A percentile compares a stretch with the other conserved stretches of the same genome.
Evolutionary conservation across 2,888 invertebrate species (phyloP).

Genomic region (Dendrolimus houi): DNA sequence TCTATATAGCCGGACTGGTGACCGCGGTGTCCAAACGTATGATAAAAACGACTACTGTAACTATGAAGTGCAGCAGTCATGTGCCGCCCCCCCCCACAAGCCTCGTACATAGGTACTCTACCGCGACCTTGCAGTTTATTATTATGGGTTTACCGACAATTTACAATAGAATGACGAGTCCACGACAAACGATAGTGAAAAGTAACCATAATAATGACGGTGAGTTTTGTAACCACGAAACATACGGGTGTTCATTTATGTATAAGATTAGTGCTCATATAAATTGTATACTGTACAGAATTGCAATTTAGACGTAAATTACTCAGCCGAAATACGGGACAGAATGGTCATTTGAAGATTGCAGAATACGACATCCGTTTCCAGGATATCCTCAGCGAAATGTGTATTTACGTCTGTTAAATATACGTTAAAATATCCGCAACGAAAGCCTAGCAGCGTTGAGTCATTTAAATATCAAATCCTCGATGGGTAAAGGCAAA

Average conservation of each 20-base stretch:
- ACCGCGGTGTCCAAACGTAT: not conserved
- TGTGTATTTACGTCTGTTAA: not conserved
- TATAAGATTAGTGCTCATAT: slow-evolving; percentile 3
- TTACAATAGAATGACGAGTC: slow-evolving; percentile 69
- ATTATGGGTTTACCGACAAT: slow-evolving; percentile 71
- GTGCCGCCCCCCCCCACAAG: slow-evolving; percentile 54
- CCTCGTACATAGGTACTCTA: slow-evolving; percentile 18
- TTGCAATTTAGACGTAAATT: too few relatives aligned
- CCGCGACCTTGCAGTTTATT: slow-evolving; percentile 70
- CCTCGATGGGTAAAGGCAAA: too few relatives aligned
- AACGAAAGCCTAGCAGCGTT: not conserved
- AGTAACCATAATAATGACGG: slow-evolving; percentile 46
- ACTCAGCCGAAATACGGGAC: too few relatives aligned
- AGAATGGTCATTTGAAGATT: not conserved
- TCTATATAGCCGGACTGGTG: not conserved
- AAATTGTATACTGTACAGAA: not conserved
- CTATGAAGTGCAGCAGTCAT: slow-evolving; percentile 43
- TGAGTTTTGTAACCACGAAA: slow-evolving; percentile 43
- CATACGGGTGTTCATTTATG: slow-evolving; percentile 32
- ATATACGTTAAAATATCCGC: not conserved
- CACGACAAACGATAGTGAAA: slow-evolving; percentile 64
- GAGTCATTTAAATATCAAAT: too few relatives aligned
- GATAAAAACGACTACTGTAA: slow-evolving; percentile 35
- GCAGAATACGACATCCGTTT: slow-evolving; percentile 16
- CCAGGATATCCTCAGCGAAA: slow-evolving; percentile 17